Evolutionary conservation across 1,140 invertebrate species (phyloP).

Genomic region (Cataglyphis hispanica): DNA sequence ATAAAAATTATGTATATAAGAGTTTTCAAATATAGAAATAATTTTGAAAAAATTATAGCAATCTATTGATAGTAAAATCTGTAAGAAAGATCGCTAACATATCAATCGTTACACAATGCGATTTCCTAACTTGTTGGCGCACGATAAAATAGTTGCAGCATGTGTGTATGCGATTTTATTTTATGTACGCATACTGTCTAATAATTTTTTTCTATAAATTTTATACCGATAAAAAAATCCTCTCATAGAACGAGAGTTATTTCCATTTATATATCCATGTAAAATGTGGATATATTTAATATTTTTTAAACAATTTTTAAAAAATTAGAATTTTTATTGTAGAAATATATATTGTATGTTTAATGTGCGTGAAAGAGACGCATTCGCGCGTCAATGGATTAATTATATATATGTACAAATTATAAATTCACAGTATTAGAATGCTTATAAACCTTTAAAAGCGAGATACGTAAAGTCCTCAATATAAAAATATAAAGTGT

Average conservation of each 20-base stretch:
- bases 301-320: no score
- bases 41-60: not conserved
- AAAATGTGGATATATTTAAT: not conserved
- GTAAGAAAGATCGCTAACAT: not conserved
- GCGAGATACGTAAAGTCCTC: not conserved
- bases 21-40: not conserved
- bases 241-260: not conserved
- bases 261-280: not conserved
- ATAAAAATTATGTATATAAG: not conserved
- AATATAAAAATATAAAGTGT: not conserved
- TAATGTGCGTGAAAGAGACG: not conserved
- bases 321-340: not conserved
- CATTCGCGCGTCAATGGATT: not conserved
- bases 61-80: not conserved
- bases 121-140: not conserved
- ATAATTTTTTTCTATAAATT: no score
- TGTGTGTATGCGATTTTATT: not conserved
- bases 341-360: constrained; percentile 14
- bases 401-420: not conserved
- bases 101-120: not conserved
- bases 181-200: not conserved
- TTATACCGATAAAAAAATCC: no score
- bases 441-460: constrained; percentile 21
- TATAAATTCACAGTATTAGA: not conserved
- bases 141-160: not conserved